phyloP scores from a whole-genome alignment of 2,797 vertebrate genomes.

The Synaphobranchus kaupii region DNA sequence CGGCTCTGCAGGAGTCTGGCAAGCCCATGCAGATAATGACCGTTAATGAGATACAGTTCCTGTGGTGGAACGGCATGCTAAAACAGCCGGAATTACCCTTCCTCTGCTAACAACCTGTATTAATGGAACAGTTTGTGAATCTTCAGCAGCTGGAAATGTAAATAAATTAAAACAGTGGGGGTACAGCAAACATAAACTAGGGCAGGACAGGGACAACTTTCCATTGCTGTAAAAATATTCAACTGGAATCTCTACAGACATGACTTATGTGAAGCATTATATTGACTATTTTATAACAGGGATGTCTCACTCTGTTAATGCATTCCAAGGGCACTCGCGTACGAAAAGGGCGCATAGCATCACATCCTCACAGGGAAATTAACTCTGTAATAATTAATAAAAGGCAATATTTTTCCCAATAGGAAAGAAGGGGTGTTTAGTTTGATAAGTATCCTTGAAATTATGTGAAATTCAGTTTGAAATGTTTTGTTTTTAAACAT shows the following conservation, averaged over 20 bases:
- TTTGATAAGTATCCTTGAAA: background rate
- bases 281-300: background rate
- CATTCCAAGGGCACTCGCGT: slow-evolving; percentile 2
- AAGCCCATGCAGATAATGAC: background rate
- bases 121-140: slow-evolving; percentile 49
- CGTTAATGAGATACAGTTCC: background rate
- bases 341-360: slow-evolving; percentile 41
- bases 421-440: slow-evolving; percentile 11
- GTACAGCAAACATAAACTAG: slow-evolving; percentile 39
- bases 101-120: slow-evolving; percentile 1
- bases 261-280: background rate
- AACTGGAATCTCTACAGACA: slow-evolving; percentile 22
- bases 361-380: slow-evolving; percentile 16
- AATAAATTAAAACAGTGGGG: slow-evolving; percentile 46
- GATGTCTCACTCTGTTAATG: background rate
- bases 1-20: background rate
- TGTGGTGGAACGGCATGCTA: background rate
- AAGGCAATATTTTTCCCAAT: too few relatives aligned
- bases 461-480: background rate
- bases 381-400: too few relatives aligned
- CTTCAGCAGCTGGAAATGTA: slow-evolving; percentile 53
- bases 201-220: slow-evolving; percentile 43
- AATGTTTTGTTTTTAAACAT: background rate
- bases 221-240: slow-evolving; percentile 44
- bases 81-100: background rate